These are phyloP conservation scores for Notodonta ziczac DNA, from an alignment of 2,888 invertebrate genomes.

Conservation along the genomic window DNA sequence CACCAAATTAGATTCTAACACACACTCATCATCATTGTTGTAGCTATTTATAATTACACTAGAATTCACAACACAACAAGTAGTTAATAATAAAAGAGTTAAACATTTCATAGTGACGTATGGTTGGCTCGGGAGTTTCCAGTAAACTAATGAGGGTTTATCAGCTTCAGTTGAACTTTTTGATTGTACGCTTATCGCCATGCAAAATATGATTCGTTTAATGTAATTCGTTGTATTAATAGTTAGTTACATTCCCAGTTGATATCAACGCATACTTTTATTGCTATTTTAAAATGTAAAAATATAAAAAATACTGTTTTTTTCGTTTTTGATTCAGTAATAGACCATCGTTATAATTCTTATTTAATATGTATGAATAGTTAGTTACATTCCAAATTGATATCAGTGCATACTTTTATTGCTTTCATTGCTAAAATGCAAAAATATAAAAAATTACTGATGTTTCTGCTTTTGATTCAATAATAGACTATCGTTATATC, in stretches of 20 bases:
- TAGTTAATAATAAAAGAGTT: conserved; percentile 23
- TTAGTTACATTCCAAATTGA: neutral
- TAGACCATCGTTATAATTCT: too few relatives aligned
- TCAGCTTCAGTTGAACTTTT: conserved; percentile 25
- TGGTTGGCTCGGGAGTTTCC: conserved; percentile 8
- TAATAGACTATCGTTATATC: too few relatives aligned
- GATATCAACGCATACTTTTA: neutral
- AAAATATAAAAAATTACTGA: too few relatives aligned
- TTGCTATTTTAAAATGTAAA: neutral
- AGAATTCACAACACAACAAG: conserved; percentile 24
- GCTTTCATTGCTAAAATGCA: neutral
- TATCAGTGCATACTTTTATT: neutral
- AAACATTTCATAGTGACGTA: conserved; percentile 22
- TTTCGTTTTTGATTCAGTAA: too few relatives aligned
- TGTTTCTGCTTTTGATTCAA: too few relatives aligned
- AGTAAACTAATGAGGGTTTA: conserved; percentile 22
- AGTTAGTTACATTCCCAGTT: neutral
- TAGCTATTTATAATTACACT: conserved; percentile 44
- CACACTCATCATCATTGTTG: conserved; percentile 39
- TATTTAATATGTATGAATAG: neutral
- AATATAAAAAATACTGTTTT: too few relatives aligned
- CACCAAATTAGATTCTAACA: conserved; percentile 38
- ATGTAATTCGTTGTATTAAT: neutral
- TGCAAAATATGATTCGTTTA: neutral
- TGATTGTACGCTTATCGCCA: neutral